Percentiles rank a stretch among this genome's conserved stretches.
Evolutionary conservation across 2,888 invertebrate genomes (phyloP).

Genomic region (Carabus problematicus): DNA sequence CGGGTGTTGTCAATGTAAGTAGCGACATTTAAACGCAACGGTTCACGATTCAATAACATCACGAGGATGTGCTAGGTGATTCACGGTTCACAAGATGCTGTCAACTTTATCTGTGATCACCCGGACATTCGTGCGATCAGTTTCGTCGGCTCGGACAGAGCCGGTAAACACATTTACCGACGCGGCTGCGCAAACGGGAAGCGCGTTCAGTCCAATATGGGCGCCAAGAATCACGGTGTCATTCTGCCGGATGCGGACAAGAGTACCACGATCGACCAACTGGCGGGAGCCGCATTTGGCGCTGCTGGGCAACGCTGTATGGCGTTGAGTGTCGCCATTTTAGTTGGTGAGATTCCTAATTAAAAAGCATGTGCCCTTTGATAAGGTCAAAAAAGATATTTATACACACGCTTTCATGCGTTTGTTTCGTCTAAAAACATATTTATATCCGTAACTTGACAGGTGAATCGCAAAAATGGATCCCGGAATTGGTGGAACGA

Average conservation of each 20-base stretch:
- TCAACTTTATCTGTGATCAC: slow-evolving; percentile 97
- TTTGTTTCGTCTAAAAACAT: no score
- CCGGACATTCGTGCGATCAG: slow-evolving; percentile 96
- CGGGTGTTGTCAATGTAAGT: slow-evolving; percentile 89
- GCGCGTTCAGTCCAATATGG: slow-evolving; percentile 97
- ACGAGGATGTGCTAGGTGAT: slow-evolving; percentile 74
- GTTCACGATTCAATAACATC: no score
- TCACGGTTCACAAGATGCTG: slow-evolving; percentile 93
- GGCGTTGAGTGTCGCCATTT: slow-evolving; percentile 94
- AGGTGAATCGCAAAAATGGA: slow-evolving; percentile 89
- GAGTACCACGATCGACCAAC: slow-evolving; percentile 91
- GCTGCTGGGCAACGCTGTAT: slow-evolving; percentile 99
- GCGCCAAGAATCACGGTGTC: slow-evolving; percentile 98
- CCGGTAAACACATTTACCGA: slow-evolving; percentile 95
- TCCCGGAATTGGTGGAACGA: slow-evolving; percentile 86
- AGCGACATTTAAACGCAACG: neutral
- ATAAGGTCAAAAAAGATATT: no score
- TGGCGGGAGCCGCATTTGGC: slow-evolving; percentile 93
- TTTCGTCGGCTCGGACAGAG: slow-evolving; percentile 96
- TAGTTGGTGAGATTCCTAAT: slow-evolving; percentile 80
- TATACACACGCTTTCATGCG: no score
- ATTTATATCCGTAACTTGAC: slow-evolving; percentile 44
- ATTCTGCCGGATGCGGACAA: slow-evolving; percentile 98
- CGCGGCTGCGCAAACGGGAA: slow-evolving; percentile 89
- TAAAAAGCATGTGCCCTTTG: no score